Base-by-base conservation (phyloP, 1,140 invertebrate genomes). In the Drosophila pandora region DNA sequence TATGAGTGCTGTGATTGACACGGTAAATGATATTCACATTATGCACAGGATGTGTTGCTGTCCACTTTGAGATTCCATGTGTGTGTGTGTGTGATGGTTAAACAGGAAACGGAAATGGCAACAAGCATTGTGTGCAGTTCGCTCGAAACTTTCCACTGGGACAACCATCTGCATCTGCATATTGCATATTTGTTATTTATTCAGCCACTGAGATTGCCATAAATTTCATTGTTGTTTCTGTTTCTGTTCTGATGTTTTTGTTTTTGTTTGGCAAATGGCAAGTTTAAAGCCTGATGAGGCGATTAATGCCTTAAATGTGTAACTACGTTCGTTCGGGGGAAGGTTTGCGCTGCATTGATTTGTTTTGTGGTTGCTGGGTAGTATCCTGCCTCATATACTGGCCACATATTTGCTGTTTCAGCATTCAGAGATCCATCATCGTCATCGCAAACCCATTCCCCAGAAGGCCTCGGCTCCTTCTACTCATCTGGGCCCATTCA, bases 21-120 rank as follows among this genome's bases (percentile, higher is more conserved):
- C 79, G 76, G 83, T 89, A 88, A 88, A 88, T 88, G 83, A 88
- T 88, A 88, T 88, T 78, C 76, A 45, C 83, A 87, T 87, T 79
- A 87, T 88, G 75, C 69, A 79, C 81, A 84, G 81, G 81, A 84
- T 84, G 79, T 80, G 76, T 50, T 70, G 60, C 50, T 81, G 73
- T 69, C 67, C 72, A 50, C 22, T 59, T 54, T 34, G 41, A 25
- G 30, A 73, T 50, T 69, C 30, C 54, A 17, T 74, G 49, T n/a
- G 49, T 47, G 52, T 62, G 43, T 37, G 39, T 39, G 39, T 59
- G 39, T 50, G 49, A 28, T 67, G 67, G 49, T 70, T 75, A 83
- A 88, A 88, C 83, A 88, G 83, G 83, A 88, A 88, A 73, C 83
- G 83, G 83, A 88, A 83, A 88, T 83, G 83, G 79, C 79, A 88